Base-by-base conservation (phyloP, 2,888 invertebrate species). In the Thereva unica region DNA sequence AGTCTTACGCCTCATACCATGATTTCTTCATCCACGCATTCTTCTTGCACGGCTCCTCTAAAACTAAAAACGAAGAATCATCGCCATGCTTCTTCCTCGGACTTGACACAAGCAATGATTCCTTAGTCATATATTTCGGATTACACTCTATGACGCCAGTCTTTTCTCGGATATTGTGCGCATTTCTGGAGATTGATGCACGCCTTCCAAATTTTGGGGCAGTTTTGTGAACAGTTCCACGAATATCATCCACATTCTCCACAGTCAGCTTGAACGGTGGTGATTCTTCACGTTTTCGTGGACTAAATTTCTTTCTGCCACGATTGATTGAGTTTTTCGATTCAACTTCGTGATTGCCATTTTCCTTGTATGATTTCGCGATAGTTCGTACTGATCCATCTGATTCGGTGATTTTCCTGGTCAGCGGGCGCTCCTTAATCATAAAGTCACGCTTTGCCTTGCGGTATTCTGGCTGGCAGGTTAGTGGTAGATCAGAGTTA, bases 11-110 rank as follows among this genome's bases (percentile, higher is more conserved):
- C 64, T 78, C 78, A 69, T 79, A 80, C 80, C 80, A 79, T 12
- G 77, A 76, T 66, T 78, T 78, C 61, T 80, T 77, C 78, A 79
- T 79, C 80, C 79, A 80, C 61, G 75, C 75, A 72, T 74, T 77
- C 71, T 77, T 76, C 67, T 78, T 78, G 67, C 76, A 76, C 0
- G 78, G 78, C 55, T 80, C 79, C 38, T 80, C 75, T 3, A 80
- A 72, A n/a, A 80, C 78, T 61, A 80, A 75, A 74, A 80, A 80
- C 2, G 80, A 75, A 47, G 73, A 72, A 10, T 41, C 44, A n/a
- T 66, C 50, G 7, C 38, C 41, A 9, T 42, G 42, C 9, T 52
- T 53, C 5, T 23, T 6, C 7, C 75, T 2, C 80, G 72, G n/a
- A 80, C 78, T 61, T 80, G 75, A 74, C 80, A 80, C 4, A 80